Conservation (phyloP, 1,140 invertebrate genomes). For the roundworm (Caenorhabditis elegans) region DNA sequence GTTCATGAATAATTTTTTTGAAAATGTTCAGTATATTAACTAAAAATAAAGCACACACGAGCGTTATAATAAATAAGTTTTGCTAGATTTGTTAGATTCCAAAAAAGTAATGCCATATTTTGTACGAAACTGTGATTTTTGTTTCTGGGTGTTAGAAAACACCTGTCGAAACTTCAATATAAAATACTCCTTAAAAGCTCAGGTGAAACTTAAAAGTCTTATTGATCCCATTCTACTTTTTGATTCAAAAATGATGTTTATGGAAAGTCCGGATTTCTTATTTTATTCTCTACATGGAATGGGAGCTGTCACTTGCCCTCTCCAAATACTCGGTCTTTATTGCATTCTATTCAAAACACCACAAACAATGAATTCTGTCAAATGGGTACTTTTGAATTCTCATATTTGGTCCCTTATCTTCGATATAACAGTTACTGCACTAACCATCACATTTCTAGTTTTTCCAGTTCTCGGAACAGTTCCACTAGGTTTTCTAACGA, state of each 20-base stretch:
- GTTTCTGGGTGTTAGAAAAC: too few species aligned
- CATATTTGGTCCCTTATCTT: background rate
- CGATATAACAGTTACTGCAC: background rate
- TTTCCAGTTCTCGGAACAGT: background rate
- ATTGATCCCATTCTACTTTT: too few species aligned
- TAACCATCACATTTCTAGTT: background rate
- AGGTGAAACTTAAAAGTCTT: too few species aligned
- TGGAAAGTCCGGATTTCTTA: background rate
- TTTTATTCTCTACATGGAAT: background rate
- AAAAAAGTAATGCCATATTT: too few species aligned
- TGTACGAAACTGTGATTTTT: too few species aligned
- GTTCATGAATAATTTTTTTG: too few species aligned
- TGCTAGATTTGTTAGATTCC: too few species aligned
- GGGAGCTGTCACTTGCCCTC: background rate
- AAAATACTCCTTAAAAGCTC: too few species aligned
- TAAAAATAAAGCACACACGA: too few species aligned
- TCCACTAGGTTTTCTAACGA: background rate
- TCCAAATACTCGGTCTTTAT: background rate
- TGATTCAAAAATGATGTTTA: background rate
- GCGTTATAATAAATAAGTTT: too few species aligned
- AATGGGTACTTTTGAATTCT: background rate
- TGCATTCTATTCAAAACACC: background rate
- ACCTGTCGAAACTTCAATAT: too few species aligned
- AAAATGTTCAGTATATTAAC: too few species aligned
- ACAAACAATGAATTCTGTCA: background rate